These are phyloP conservation scores for Tachyglossus aculeatus DNA, from an alignment of 2,797 vertebrate genomes.

Conservation along the genomic window DNA sequence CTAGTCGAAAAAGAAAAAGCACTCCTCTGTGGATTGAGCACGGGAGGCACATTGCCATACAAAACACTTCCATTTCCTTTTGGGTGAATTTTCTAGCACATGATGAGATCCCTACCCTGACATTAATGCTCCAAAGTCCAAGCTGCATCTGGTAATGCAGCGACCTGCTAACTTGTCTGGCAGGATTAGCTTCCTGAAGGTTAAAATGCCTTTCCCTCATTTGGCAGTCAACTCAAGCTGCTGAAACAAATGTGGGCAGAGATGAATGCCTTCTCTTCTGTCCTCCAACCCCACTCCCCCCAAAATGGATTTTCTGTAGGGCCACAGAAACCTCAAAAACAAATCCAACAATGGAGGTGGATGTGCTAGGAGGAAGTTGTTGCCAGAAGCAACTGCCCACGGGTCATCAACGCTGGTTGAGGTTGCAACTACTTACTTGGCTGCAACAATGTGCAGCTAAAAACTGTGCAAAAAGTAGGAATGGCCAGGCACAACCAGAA, in stretches of 20 bases:
- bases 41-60: neutral
- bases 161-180: constrained; percentile 36
- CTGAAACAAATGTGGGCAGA: constrained; percentile 30
- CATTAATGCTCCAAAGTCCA: constrained; percentile 41
- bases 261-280: too few relatives aligned
- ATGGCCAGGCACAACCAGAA: constrained; percentile 24
- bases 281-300: too few relatives aligned
- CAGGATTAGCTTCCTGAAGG: constrained; percentile 47
- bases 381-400: constrained; percentile 1
- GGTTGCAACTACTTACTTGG: constrained; percentile 19
- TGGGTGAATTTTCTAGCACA: constrained; percentile 24
- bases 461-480: constrained; percentile 34
- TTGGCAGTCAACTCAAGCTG: constrained; percentile 18
- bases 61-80: constrained; percentile 53
- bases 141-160: constrained; percentile 36
- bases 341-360: neutral
- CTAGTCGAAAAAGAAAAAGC: constrained; percentile 24
- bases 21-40: neutral
- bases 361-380: neutral
- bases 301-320: too few relatives aligned
- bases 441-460: constrained; percentile 31
- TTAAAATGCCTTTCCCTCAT: constrained; percentile 41
- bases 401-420: neutral
- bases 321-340: too few relatives aligned
- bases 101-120: constrained; percentile 24